Conservation (phyloP, 2,888 invertebrate genomes). For the Chalcis sispes region DNA sequence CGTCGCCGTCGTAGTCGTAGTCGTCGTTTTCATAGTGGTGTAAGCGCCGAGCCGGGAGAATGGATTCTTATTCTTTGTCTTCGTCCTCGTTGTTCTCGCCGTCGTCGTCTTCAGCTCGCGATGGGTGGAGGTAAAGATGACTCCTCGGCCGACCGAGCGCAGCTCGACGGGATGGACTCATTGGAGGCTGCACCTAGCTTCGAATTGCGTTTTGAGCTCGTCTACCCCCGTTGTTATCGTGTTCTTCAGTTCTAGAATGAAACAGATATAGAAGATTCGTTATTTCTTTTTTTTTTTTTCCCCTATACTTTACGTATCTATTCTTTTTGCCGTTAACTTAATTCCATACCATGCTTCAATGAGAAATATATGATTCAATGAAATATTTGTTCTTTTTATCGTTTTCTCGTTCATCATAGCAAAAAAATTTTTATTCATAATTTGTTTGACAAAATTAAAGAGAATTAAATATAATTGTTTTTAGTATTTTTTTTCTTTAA, state of each 20-base stretch:
- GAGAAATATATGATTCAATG: not conserved
- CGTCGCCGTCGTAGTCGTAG: not conserved
- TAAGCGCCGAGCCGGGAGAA: constrained; percentile 14
- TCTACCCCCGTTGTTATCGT: constrained; percentile 98
- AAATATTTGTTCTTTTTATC: not conserved
- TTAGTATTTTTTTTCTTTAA: no score
- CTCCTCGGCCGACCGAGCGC: constrained; percentile 42
- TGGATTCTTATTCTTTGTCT: constrained; percentile 48
- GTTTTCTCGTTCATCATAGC: no score
- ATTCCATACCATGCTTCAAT: not conserved
- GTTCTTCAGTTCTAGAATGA: constrained; percentile 93
- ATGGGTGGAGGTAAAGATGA: constrained; percentile 43
- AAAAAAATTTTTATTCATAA: no score
- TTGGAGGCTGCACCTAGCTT: constrained; percentile 97
- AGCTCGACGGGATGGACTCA: constrained; percentile 78
- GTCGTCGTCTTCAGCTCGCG: constrained; percentile 44
- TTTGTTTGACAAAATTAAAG: no score
- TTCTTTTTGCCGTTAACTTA: not conserved
- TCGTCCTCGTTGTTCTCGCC: constrained; percentile 52
- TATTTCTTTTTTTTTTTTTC: not conserved
- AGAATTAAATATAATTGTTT: no score
- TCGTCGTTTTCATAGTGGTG: not conserved
- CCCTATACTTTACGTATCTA: no score
- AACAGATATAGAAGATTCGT: not conserved
- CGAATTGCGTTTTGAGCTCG: constrained; percentile 96